Percentiles rank a stretch among this genome's conserved stretches.
phyloP scores from a whole-genome alignment of 2,113 vertebrate genomes.

The Leucopsar rothschildi region DNA sequence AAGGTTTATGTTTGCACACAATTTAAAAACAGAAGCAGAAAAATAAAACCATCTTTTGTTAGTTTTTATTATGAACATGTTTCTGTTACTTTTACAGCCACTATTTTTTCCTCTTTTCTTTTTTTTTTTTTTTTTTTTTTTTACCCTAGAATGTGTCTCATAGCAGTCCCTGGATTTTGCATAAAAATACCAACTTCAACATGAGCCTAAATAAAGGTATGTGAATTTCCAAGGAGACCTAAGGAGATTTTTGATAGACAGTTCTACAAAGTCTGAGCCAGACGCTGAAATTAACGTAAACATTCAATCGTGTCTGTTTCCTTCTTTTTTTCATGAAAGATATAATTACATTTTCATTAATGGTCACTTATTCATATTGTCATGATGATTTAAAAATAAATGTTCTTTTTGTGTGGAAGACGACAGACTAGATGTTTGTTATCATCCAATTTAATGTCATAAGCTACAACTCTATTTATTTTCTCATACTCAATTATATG shows the following conservation, averaged over 20 bases:
- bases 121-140: background rate
- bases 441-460: background rate
- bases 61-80: background rate
- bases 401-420: background rate
- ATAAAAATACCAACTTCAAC: background rate
- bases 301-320: background rate
- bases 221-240: background rate
- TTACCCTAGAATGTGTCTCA: background rate
- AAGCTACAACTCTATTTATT: background rate
- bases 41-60: background rate
- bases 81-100: background rate
- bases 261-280: background rate
- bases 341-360: background rate
- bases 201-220: background rate
- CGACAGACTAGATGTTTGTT: background rate
- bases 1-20: background rate
- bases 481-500: background rate
- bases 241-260: background rate
- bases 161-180: background rate
- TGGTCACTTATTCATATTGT: background rate
- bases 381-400: background rate
- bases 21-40: background rate
- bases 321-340: background rate
- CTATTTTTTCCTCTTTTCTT: background rate
- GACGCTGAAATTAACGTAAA: background rate